phyloP scores from a whole-genome alignment of 2,113 vertebrate species.

The Prolemur simus region DNA sequence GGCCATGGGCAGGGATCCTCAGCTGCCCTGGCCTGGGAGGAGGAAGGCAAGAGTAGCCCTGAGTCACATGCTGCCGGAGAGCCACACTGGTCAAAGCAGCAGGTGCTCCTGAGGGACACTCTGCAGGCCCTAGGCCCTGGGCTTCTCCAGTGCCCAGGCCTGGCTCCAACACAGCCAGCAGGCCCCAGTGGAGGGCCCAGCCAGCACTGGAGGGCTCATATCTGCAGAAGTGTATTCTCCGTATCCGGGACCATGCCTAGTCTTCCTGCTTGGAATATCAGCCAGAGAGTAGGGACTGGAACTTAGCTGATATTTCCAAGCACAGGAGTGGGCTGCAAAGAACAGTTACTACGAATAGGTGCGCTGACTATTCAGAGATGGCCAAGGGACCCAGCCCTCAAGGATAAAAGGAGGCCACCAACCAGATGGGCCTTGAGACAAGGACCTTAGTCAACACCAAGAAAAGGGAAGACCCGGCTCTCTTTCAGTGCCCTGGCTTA shows the following conservation, averaged over 20 bases:
- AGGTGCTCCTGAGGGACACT: neutral
- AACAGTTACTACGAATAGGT: neutral
- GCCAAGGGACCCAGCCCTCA: neutral
- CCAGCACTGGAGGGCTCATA: neutral
- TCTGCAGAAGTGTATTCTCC: neutral
- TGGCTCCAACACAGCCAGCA: neutral
- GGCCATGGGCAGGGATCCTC: neutral
- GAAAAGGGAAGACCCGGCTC: neutral
- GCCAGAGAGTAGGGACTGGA: neutral
- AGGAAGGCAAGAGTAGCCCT: neutral
- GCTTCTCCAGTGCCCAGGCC: neutral
- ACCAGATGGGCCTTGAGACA: neutral
- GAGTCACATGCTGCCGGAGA: neutral
- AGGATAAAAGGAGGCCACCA: conserved; percentile 31
- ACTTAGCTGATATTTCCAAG: neutral
- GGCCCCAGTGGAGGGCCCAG: neutral
- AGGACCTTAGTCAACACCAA: neutral
- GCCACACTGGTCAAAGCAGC: neutral
- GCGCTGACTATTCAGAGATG: neutral
- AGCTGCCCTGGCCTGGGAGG: neutral
- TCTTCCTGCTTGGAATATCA: neutral
- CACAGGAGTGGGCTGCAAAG: neutral
- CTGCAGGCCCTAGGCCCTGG: neutral
- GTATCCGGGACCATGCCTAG: neutral
- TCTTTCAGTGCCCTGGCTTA: neutral